Conservation (phyloP, 2,888 invertebrate species). For the Himalopsyche anomala region DNA sequence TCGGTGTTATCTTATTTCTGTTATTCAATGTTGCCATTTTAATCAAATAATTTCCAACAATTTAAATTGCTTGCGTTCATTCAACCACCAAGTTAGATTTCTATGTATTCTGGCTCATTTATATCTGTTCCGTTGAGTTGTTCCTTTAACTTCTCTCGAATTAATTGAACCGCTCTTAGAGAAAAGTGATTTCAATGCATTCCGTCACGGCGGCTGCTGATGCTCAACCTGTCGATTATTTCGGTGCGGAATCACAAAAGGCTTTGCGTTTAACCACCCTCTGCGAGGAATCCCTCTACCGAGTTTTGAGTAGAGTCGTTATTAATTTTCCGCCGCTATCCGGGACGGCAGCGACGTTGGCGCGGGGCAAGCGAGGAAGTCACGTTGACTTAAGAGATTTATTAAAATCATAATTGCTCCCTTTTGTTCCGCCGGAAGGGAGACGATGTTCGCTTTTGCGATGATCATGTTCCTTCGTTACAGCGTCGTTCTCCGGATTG, state of each 20-base stretch:
- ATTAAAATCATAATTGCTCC: constrained; percentile 60
- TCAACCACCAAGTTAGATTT: background rate
- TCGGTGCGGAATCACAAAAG: background rate
- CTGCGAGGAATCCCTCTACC: background rate
- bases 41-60: no score
- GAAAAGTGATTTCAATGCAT: constrained; percentile 22
- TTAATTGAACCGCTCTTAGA: background rate
- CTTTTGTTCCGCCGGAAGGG: constrained; percentile 41
- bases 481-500: constrained; percentile 13
- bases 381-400: constrained; percentile 55
- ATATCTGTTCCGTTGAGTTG: background rate
- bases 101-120: background rate
- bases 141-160: background rate
- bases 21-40: no score
- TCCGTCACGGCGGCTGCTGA: background rate
- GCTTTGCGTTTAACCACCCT: background rate
- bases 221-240: constrained; percentile 24
- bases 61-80: background rate
- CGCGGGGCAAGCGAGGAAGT: constrained; percentile 5
- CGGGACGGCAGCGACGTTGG: background rate
- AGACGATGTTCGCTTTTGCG: constrained; percentile 35
- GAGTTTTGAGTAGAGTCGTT: background rate
- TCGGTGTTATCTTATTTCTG: no score
- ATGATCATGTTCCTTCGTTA: constrained; percentile 18
- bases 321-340: constrained; percentile 35